Conservation (phyloP, 2,797 vertebrate species). For the Helicolenus hilgendorfi region DNA sequence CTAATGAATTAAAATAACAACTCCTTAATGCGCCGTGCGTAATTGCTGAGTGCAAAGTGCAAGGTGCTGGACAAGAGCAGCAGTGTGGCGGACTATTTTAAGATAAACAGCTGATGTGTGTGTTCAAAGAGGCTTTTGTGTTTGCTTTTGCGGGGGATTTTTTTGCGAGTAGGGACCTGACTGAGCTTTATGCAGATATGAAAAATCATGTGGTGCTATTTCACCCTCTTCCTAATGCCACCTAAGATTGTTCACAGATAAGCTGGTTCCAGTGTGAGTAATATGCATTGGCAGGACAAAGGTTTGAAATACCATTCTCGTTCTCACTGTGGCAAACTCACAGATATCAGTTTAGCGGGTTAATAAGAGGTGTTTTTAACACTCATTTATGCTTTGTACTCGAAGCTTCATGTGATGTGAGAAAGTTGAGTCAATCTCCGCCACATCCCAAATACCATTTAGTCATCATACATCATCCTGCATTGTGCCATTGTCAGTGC, state of each 20-base stretch:
- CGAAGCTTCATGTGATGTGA: conserved; percentile 26
- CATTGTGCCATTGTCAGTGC: conserved; percentile 64
- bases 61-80: conserved; percentile 49
- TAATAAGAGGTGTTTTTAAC: conserved; percentile 49
- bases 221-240: conserved; percentile 77
- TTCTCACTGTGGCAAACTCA: conserved; percentile 37
- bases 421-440: conserved; percentile 50
- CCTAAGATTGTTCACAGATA: conserved; percentile 79
- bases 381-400: conserved; percentile 34
- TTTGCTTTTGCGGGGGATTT: conserved; percentile 56
- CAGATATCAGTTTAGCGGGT: conserved; percentile 32
- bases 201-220: conserved; percentile 71
- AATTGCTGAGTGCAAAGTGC: conserved; percentile 57
- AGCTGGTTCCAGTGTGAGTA: conserved; percentile 54
- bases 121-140: conserved; percentile 69
- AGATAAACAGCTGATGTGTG: conserved; percentile 72
- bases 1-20: conserved; percentile 60
- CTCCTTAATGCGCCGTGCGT: conserved; percentile 38
- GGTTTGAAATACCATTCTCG: conserved; percentile 52
- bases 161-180: conserved; percentile 40
- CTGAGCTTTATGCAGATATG: conserved; percentile 73
- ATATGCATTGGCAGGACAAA: conserved; percentile 77
- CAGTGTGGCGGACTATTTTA: conserved; percentile 57
- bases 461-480: conserved; percentile 70
- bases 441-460: conserved; percentile 66